These are phyloP conservation scores for Tribolium castaneum DNA, from an alignment of 1,140 invertebrate genomes.

Conservation along the genomic window DNA sequence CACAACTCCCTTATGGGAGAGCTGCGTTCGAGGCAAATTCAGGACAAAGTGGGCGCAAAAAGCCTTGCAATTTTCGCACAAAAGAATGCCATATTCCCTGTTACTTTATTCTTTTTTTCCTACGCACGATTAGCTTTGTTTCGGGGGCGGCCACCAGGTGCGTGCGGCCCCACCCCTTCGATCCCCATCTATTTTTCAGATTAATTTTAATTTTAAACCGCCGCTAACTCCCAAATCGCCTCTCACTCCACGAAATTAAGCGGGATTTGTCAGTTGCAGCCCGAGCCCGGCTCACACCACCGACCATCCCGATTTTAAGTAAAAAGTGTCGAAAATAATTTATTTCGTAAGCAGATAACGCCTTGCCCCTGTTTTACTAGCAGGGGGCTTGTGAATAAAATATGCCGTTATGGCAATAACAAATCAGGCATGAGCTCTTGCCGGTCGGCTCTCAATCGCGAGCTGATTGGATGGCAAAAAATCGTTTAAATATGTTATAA, in stretches of 20 bases:
- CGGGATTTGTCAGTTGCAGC: neutral
- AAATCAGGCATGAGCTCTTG: too few relatives aligned
- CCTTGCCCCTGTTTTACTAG: too few relatives aligned
- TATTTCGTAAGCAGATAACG: too few relatives aligned
- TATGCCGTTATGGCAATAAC: too few relatives aligned
- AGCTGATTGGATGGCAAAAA: neutral
- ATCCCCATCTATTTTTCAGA: constrained; percentile 17
- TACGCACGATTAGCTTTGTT: constrained; percentile 20
- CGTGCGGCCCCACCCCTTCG: neutral
- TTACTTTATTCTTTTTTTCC: constrained; percentile 17
- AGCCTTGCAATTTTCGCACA: constrained; percentile 22
- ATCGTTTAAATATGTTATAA: constrained; percentile 22
- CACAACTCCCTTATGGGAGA: constrained; percentile 25
- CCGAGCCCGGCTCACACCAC: neutral
- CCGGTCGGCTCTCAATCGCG: neutral
- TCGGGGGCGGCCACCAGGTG: neutral
- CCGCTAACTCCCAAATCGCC: constrained; percentile 21
- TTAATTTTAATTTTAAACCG: constrained; percentile 26
- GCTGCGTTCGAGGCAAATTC: constrained; percentile 3
- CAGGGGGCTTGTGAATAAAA: too few relatives aligned
- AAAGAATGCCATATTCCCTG: constrained; percentile 30
- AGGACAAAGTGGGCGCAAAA: constrained; percentile 28
- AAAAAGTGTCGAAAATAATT: too few relatives aligned
- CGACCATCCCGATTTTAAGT: neutral
- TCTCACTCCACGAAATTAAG: neutral